Evolutionary conservation across 2,888 invertebrate genomes (phyloP).

Genomic region (Cryptophagus acutangulus): DNA sequence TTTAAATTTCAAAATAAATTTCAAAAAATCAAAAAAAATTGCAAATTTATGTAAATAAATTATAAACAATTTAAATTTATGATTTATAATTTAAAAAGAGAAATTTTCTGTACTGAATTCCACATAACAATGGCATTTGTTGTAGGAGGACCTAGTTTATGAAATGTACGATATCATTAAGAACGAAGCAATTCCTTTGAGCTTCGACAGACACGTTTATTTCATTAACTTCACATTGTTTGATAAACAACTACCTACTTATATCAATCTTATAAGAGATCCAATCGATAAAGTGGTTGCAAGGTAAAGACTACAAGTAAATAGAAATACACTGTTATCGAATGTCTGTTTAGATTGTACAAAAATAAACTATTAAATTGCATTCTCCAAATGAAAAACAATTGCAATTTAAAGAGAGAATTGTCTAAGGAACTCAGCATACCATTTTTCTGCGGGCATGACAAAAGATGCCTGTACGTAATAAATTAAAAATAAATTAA

Average conservation of each 20-base stretch:
- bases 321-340: background rate
- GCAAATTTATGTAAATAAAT: too few species aligned
- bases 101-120: slow-evolving; percentile 1
- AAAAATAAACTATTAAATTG: background rate
- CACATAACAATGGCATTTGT: slow-evolving; percentile 24
- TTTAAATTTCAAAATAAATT: too few species aligned
- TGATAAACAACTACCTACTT: slow-evolving; percentile 55
- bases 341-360: background rate
- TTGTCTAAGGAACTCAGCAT: slow-evolving; percentile 47
- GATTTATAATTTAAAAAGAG: background rate
- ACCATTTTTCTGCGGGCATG: slow-evolving; percentile 62
- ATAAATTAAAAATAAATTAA: slow-evolving; percentile 3
- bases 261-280: slow-evolving; percentile 57
- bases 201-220: slow-evolving; percentile 57
- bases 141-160: slow-evolving; percentile 52
- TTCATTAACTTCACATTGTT: slow-evolving; percentile 58
- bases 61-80: slow-evolving; percentile 3
- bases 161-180: slow-evolving; percentile 50
- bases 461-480: slow-evolving; percentile 55
- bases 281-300: slow-evolving; percentile 54
- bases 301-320: slow-evolving; percentile 41
- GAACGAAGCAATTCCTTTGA: slow-evolving; percentile 54
- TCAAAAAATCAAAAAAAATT: too few species aligned
- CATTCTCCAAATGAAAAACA: background rate
- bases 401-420: slow-evolving; percentile 28